phyloP scores from a whole-genome alignment of 2,113 vertebrate genomes.

The Notothenia rossii region DNA sequence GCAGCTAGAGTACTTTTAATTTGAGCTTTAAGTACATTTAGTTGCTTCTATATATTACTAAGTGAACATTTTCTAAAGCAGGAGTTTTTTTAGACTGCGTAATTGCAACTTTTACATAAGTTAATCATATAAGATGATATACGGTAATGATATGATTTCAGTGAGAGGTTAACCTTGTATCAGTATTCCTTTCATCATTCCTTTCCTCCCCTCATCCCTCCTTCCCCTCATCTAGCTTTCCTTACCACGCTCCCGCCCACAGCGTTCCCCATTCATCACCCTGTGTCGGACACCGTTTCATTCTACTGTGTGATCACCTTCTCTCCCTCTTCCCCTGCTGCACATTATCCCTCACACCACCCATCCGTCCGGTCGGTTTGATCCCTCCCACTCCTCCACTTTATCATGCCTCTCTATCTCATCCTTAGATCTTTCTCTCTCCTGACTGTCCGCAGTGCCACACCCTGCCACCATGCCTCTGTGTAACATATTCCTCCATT shows the following conservation, averaged over 20 bases:
- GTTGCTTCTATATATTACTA: too few relatives aligned
- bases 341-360: conserved; percentile 55
- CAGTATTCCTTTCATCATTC: conserved; percentile 34
- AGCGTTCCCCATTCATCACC: conserved; percentile 56
- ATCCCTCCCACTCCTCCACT: conserved; percentile 46
- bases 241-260: conserved; percentile 30
- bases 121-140: neutral
- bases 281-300: conserved; percentile 32
- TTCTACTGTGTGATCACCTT: conserved; percentile 50
- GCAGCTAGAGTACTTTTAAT: too few relatives aligned
- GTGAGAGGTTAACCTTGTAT: conserved; percentile 2
- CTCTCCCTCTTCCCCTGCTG: conserved; percentile 36
- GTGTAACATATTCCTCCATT: conserved; percentile 25
- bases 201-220: conserved; percentile 28
- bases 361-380: conserved; percentile 31
- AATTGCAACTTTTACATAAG: neutral
- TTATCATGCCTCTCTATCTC: conserved; percentile 60
- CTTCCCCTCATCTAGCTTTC: conserved; percentile 34
- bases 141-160: neutral
- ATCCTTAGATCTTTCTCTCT: conserved; percentile 22
- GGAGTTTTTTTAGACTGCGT: neutral
- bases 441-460: conserved; percentile 41
- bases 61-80: too few relatives aligned
- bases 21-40: too few relatives aligned
- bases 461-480: conserved; percentile 30